Evolutionary conservation across 2,888 invertebrate species (phyloP).

Genomic region (Drosophila yooni): DNA sequence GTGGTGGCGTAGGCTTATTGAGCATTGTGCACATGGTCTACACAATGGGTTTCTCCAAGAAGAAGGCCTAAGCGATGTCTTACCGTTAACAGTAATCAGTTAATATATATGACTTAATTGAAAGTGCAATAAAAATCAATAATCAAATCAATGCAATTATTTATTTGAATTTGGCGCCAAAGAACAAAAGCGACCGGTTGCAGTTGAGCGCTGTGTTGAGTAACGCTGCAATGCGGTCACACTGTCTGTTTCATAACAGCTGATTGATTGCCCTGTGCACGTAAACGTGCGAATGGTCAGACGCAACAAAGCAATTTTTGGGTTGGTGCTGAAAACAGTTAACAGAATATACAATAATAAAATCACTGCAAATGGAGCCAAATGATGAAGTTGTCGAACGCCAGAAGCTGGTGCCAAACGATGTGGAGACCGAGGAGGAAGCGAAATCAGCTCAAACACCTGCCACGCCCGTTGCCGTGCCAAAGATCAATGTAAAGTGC

Average conservation of each 20-base stretch:
- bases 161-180: slow-evolving; percentile 32
- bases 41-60: slow-evolving; percentile 83
- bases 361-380: slow-evolving; percentile 80
- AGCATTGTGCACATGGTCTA: slow-evolving; percentile 80
- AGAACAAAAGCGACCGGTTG: neutral
- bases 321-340: slow-evolving; percentile 21
- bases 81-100: neutral
- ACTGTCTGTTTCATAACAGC: slow-evolving; percentile 30
- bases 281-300: slow-evolving; percentile 34
- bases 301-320: slow-evolving; percentile 57
- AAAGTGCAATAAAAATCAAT: slow-evolving; percentile 34
- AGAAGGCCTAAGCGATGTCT: slow-evolving; percentile 64
- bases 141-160: neutral
- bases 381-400: slow-evolving; percentile 85
- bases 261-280: slow-evolving; percentile 24
- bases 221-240: slow-evolving; percentile 9
- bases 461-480: slow-evolving; percentile 82
- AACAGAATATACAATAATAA: slow-evolving; percentile 18
- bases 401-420: slow-evolving; percentile 84
- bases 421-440: slow-evolving; percentile 84
- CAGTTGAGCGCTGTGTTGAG: slow-evolving; percentile 2
- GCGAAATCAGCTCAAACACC: slow-evolving; percentile 84
- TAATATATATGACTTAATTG: slow-evolving; percentile 2
- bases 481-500: slow-evolving; percentile 62
- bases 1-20: slow-evolving; percentile 83